Base-by-base conservation (phyloP, 2,797 vertebrate species). In the Steatocranus sp. region DNA sequence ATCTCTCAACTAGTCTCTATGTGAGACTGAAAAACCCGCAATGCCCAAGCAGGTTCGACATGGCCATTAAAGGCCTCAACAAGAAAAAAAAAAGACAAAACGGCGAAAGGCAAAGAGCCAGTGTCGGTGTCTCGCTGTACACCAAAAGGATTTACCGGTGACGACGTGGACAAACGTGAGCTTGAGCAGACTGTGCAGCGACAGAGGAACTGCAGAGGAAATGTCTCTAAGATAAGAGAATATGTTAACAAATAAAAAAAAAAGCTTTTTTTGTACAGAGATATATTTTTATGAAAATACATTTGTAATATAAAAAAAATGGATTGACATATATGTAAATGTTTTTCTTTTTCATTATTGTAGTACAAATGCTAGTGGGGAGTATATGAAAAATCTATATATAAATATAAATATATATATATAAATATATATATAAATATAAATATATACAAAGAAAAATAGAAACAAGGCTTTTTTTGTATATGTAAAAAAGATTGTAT, bases 201-300 rank as follows among this genome's bases (percentile, higher is more conserved):
- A 70, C 83, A 70, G 86, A 86, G 91, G 48, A 83, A 88, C 83
- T 80, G 38, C 74, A n/a, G 87, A 76, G 81, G 79, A 86, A 88
- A 76, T 53, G 80, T 92, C 86, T 92, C 88, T 91, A 36, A 86
- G 88, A 92, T 90, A 93, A 94, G 86, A 93, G 91, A 91, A 94
- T 90, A 91, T 90, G 87, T 84, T 87, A 89, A 94, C 91, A 83
- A 93, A 93, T 91, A 81, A 89, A 93, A 92, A 56, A 20, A 58
- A 8, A 94, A 90, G 49, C 25, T 14, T 91, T 96, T 99, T 99
- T 99, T 99, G 98, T 99, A 99, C 97, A 99, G 98, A 99, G 98
- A 99, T 99, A 98, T 99, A 99, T 99, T 99, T 99, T 99, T 99
- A 97, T 99, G 97, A 96, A 97, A 96, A 97, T 96, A 97, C 97